phyloP scores from a whole-genome alignment of 2,888 invertebrate genomes.

The Amblyteles armatorius region DNA sequence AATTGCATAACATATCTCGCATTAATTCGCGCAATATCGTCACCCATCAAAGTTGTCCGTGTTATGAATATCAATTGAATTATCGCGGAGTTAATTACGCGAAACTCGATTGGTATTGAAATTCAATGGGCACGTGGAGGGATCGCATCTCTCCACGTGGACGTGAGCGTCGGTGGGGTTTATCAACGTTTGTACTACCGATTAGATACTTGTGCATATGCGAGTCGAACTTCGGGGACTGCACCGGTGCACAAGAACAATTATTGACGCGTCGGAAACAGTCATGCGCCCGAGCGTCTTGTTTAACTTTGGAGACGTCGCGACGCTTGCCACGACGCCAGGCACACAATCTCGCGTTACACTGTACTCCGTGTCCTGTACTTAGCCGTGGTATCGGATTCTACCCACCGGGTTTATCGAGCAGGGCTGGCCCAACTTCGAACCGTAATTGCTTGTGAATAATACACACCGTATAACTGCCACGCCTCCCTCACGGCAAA shows the following conservation, averaged over 20 bases:
- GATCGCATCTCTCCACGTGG: background rate
- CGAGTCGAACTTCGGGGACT: slow-evolving; percentile 14
- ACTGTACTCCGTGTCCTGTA: slow-evolving; percentile 40
- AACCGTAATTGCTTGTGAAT: slow-evolving; percentile 36
- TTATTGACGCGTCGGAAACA: slow-evolving; percentile 63
- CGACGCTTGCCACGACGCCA: slow-evolving; percentile 49
- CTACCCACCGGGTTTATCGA: slow-evolving; percentile 11
- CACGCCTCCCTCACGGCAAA: background rate
- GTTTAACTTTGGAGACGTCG: slow-evolving; percentile 59
- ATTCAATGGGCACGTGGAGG: background rate
- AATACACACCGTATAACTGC: background rate
- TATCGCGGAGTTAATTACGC: background rate
- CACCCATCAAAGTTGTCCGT: background rate
- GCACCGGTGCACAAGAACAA: slow-evolving; percentile 59
- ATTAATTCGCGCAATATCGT: slow-evolving; percentile 2
- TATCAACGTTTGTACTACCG: slow-evolving; percentile 50
- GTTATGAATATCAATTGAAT: slow-evolving; percentile 11
- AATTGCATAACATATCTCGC: background rate
- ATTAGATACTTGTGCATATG: slow-evolving; percentile 53
- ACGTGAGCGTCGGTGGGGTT: background rate
- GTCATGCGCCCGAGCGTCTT: slow-evolving; percentile 59
- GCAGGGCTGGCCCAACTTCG: background rate
- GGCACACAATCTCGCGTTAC: slow-evolving; percentile 50
- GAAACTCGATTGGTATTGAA: background rate
- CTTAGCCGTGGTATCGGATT: slow-evolving; percentile 33